Evolutionary conservation across 2,888 invertebrate species (phyloP), one percentile per base, ranked within the genome.

Genomic region (Lymantria monacha): DNA sequence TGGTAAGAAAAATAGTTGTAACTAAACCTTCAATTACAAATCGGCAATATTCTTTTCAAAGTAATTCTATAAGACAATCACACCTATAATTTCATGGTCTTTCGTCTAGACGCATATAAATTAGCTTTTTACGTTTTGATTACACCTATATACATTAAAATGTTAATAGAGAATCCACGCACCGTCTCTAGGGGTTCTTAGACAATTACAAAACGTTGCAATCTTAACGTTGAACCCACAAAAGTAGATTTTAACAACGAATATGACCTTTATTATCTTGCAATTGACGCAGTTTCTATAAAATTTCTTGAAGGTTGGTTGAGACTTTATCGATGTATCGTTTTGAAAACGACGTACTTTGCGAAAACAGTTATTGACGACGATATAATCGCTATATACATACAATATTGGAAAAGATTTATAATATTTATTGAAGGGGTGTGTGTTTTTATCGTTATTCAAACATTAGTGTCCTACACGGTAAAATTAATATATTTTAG

Each of bases 21-120:
- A 3, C 5, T 33, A 33, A 33, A 33, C 33, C 2, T 8, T 33
- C 33, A 33, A 33, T 33, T 33, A 10, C 2, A 42, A 42, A 11
- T 22, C 30, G 22, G 7, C 42, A 30, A 14, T 11, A 33, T 3
- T 10, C 44, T 31, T 33, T 8, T 14, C 0, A 7, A 33, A 3
- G 22, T 22, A 2, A 3, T 13, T 13, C 33, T 36, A 12, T 50
- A 46, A 40, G 55, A 42, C 22, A 33, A 51, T 48, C 30, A n/a
- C 38, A 38, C 72, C 68, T 70, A 53, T 55, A 55, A 59, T 60
- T 66, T 62, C 73, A 63, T 65, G 69, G 73, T 77, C 74, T 76
- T 79, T 79, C 78, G 85, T 83, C 87, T 87, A 87, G 87, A 85
- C 87, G 81, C 72, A 79, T 71, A 78, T 78, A 76, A 83, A 84